Conservation (phyloP, 2,797 vertebrate genomes). For the Coranthus polyacanthus region DNA sequence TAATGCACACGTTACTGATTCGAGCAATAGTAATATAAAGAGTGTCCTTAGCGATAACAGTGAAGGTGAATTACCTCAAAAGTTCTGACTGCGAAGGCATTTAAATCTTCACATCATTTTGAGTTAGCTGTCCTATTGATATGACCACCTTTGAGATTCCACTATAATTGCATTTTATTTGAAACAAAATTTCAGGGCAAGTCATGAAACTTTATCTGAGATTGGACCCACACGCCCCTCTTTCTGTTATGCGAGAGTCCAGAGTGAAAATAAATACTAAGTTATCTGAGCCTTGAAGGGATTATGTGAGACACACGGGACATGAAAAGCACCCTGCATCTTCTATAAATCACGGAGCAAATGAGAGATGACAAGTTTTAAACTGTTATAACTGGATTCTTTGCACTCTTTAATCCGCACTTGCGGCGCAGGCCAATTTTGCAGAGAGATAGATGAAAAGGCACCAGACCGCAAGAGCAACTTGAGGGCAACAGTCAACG, state of each 20-base stretch:
- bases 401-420: slow-evolving; percentile 68
- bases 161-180: slow-evolving; percentile 73
- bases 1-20: slow-evolving; percentile 22
- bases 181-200: slow-evolving; percentile 66
- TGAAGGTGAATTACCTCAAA: slow-evolving; percentile 37
- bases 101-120: slow-evolving; percentile 61
- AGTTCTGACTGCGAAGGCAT: slow-evolving; percentile 45
- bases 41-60: slow-evolving; percentile 40
- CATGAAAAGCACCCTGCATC: slow-evolving; percentile 72
- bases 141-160: slow-evolving; percentile 66
- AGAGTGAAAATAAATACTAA: slow-evolving; percentile 71
- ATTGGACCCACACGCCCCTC: slow-evolving; percentile 53
- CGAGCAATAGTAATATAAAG: slow-evolving; percentile 9
- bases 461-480: slow-evolving; percentile 65
- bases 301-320: slow-evolving; percentile 71
- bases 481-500: slow-evolving; percentile 53
- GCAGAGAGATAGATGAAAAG: slow-evolving; percentile 68
- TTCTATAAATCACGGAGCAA: slow-evolving; percentile 77
- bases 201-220: slow-evolving; percentile 71
- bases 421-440: slow-evolving; percentile 54
- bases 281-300: slow-evolving; percentile 71
- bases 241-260: slow-evolving; percentile 58
- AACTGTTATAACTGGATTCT: slow-evolving; percentile 74
- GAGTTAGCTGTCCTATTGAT: slow-evolving; percentile 62
- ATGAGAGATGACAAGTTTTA: slow-evolving; percentile 80